Base-by-base conservation (phyloP, 2,888 invertebrate species). In the Drosophila sordidula region DNA sequence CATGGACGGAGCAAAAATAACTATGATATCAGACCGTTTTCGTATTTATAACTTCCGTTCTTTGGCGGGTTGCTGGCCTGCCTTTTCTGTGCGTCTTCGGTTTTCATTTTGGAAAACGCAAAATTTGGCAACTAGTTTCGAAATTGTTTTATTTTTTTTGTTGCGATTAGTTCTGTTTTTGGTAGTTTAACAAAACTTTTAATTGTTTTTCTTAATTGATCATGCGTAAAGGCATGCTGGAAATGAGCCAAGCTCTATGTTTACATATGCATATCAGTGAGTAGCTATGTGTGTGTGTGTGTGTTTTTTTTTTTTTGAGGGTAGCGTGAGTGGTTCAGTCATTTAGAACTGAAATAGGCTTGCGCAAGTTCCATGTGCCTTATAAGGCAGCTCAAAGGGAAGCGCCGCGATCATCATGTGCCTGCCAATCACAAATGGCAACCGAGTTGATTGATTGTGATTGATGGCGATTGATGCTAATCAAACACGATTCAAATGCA, bases 171-270 rank as follows among this genome's bases (percentile, higher is more conserved):
- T 4, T 42, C 55, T 58, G 18, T 41, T 63, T 64, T 64, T 69
- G 64, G 44, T 67, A 50, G 66, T 63, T 66, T 68, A 64, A 82
- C 77, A 70, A 77, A 83, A 78, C 70, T 72, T 72, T 83, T 90
- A 86, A 86, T 90, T 86, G 74, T 74, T 79, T 54, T 54, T 69
- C 72, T 78, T 76, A 89, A 90, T 89, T 90, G 87, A 76, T 89
- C 87, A 89, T 49, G 87, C 86, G 89, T 80, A 80, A 85, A 84
- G 61, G 34, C 52, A 66, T 46, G 74, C 56, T 89, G 88, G 61
- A 83, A 89, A 87, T 75, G 69, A 81, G 64, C 54, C 58, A 51
- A 65, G 67, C 76, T 81, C 64, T 47, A 61, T 80, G 66, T 54
- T 56, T 39, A 59, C 34, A 57, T 68, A 69, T 64, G 55, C 58